Base-by-base conservation (phyloP, 1,140 invertebrate genomes). In the Drosophila sulfurigaster region DNA sequence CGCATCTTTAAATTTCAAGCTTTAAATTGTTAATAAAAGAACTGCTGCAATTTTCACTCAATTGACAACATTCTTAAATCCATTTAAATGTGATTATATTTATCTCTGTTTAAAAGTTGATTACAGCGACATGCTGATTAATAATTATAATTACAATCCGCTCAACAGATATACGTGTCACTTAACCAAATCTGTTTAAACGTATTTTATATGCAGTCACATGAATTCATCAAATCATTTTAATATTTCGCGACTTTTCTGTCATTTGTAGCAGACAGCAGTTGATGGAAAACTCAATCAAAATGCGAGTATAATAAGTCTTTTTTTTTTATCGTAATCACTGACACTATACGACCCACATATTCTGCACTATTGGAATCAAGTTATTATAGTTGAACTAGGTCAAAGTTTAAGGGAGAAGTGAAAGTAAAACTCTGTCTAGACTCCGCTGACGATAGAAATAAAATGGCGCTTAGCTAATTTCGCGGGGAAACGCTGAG, bases 381-480 rank as follows among this genome's bases (percentile, higher is more conserved):
- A 46, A 81, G 76, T 72, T 68, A 79, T 72, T 69, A 79, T 52
- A 76, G 72, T 59, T 62, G 35, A 87, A 87, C 68, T 87, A 68
- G 83, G 82, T 88, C 82, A 87, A 80, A 88, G 83, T 79, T 79
- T 45, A 58, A 4, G n/a, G 35, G 35, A 13, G 11, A 7, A 11
- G 3, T 3, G 73, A 15, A 20, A 63, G 38, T 56, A 25, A 11
- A 51, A 38, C 67, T 51, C 30, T 5, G 59, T 72, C 73, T 76
- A 71, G 68, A 75, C 73, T 45, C 11, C 32, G 25, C 38, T 28
- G 51, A 11, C 49, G n/a, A 35, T 52, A 20, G 30, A 57, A 65
- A 35, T 15, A 10, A 35, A 75, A 57, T 69, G 41, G 25, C 51
- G n/a, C 30, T 70, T 66, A 66, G 43, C 56, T 62, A 54, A 63